These are phyloP conservation scores for Hydropsyche betteni DNA, from an alignment of 2,888 invertebrate species.

Conservation along the genomic window DNA sequence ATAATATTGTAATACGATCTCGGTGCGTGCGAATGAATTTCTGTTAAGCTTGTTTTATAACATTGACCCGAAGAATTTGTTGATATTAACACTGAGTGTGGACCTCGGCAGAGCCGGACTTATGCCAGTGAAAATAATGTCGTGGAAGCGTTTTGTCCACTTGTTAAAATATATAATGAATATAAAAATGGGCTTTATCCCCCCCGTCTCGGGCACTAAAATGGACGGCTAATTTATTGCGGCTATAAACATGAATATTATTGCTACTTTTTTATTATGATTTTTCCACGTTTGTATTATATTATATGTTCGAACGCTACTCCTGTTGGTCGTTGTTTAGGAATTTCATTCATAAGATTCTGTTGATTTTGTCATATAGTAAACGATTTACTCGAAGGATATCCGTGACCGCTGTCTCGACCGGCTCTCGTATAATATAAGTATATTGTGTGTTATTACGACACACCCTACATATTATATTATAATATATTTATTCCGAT, in stretches of 20 bases:
- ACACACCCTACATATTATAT: constrained; percentile 1
- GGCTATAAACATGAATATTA: constrained; percentile 47
- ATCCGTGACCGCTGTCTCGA: constrained; percentile 5
- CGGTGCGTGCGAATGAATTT: not conserved
- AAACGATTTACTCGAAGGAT: constrained; percentile 32
- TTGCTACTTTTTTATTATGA: constrained; percentile 15
- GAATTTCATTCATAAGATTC: constrained; percentile 52
- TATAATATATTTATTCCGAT: constrained; percentile 1
- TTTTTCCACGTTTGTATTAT: not conserved
- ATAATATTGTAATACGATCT: not conserved
- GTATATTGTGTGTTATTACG: too few relatives aligned
- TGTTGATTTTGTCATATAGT: constrained; percentile 48
- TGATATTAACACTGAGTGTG: constrained; percentile 49
- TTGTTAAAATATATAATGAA: constrained; percentile 52
- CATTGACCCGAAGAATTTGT: constrained; percentile 46
- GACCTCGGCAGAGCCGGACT: constrained; percentile 33
- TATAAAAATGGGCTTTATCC: constrained; percentile 50
- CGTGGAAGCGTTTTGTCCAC: constrained; percentile 48
- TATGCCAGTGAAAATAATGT: constrained; percentile 46
- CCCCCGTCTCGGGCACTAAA: constrained; percentile 45
- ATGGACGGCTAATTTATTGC: constrained; percentile 49
- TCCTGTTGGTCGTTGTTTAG: constrained; percentile 27
- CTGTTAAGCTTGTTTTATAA: constrained; percentile 18
- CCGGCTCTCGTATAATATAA: too few relatives aligned
- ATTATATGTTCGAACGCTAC: not conserved